These are phyloP conservation scores for Hydractinia echinata DNA, from an alignment of 30 jellyfish, hydroid and myxozoan species.

Conservation along the genomic window DNA sequence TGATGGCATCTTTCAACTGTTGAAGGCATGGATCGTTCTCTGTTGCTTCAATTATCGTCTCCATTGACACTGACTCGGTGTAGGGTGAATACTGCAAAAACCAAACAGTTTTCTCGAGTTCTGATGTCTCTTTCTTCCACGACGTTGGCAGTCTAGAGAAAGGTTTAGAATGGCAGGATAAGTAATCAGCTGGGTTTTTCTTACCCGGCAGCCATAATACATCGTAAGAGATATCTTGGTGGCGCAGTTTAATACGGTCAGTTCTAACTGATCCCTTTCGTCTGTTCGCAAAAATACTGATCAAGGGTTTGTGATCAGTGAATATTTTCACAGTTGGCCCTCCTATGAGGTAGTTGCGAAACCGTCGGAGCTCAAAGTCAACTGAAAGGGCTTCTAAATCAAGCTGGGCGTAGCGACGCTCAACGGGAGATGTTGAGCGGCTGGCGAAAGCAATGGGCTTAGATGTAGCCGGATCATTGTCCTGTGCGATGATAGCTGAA, in stretches of 20 bases:
- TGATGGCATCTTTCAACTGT: background rate
- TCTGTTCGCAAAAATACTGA: slow-evolving; percentile 24
- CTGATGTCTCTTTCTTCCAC: slow-evolving; percentile 6
- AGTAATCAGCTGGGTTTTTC: slow-evolving; percentile 44
- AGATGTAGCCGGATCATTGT: background rate
- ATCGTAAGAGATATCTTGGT: slow-evolving; percentile 26
- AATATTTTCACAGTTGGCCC: slow-evolving; percentile 13
- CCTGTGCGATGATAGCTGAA: slow-evolving; percentile 35
- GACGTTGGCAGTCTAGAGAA: background rate
- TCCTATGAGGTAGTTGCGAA: slow-evolving; percentile 30
- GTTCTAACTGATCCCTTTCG: slow-evolving; percentile 34
- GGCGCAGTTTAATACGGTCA: slow-evolving; percentile 35
- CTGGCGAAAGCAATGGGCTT: slow-evolving; percentile 19
- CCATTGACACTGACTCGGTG: slow-evolving; percentile 39
- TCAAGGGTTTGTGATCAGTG: slow-evolving; percentile 56
- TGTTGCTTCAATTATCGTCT: slow-evolving; percentile 23
- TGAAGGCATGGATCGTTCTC: background rate
- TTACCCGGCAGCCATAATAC: slow-evolving; percentile 30
- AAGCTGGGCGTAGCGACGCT: slow-evolving; percentile 22
- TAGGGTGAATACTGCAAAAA: slow-evolving; percentile 45
- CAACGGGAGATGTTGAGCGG: slow-evolving; percentile 35
- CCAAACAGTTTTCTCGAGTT: slow-evolving; percentile 47
- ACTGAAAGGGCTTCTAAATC: slow-evolving; percentile 41
- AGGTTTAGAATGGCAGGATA: slow-evolving; percentile 37
- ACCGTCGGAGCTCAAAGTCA: slow-evolving; percentile 38